phyloP scores from a whole-genome alignment of 2,888 invertebrate species.

The Rhodophaea formosa region DNA sequence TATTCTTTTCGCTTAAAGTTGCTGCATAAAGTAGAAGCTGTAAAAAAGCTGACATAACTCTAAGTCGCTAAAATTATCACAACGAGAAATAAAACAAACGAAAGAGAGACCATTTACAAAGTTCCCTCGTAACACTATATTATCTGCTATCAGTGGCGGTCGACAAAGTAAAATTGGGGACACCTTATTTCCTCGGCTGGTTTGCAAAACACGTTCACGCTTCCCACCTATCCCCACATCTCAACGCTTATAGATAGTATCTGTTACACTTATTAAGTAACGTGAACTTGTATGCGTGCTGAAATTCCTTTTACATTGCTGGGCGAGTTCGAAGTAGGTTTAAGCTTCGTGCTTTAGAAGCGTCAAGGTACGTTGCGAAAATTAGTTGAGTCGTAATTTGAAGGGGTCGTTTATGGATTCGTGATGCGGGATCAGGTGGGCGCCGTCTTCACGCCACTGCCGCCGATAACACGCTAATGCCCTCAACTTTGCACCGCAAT shows the following conservation, averaged over 20 bases:
- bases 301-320: slow-evolving; percentile 44
- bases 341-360: slow-evolving; percentile 17
- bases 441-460: slow-evolving; percentile 75
- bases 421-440: slow-evolving; percentile 71
- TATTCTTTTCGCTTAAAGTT: neutral
- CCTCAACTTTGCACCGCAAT: slow-evolving; percentile 80
- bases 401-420: slow-evolving; percentile 38
- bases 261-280: slow-evolving; percentile 68
- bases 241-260: slow-evolving; percentile 80
- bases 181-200: slow-evolving; percentile 77
- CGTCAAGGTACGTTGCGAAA: slow-evolving; percentile 39
- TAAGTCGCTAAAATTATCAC: slow-evolving; percentile 27
- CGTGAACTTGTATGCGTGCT: slow-evolving; percentile 24
- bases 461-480: slow-evolving; percentile 81
- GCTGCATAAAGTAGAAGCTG: neutral
- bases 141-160: slow-evolving; percentile 72
- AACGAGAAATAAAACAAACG: slow-evolving; percentile 46
- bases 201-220: slow-evolving; percentile 80
- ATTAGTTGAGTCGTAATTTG: slow-evolving; percentile 34
- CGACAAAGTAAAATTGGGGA: slow-evolving; percentile 77
- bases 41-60: slow-evolving; percentile 13
- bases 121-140: slow-evolving; percentile 65
- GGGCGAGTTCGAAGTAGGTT: slow-evolving; percentile 24
- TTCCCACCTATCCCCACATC: slow-evolving; percentile 79
- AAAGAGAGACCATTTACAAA: slow-evolving; percentile 58